Evolutionary conservation across 2,888 invertebrate species (phyloP).

Genomic region (Gymnosoma rotundatum): DNA sequence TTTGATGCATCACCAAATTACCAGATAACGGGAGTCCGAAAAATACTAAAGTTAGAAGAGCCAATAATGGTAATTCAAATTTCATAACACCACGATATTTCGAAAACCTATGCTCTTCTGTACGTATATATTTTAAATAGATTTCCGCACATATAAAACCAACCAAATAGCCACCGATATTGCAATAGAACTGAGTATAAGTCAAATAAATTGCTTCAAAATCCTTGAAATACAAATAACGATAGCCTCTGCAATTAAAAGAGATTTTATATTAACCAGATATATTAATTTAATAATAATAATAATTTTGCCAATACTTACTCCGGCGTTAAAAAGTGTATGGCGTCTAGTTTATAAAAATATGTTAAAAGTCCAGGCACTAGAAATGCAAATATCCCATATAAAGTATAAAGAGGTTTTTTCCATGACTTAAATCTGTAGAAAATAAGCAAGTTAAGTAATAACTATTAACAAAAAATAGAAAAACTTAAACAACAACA

Average conservation of each 20-base stretch:
- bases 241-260: slow-evolving; percentile 74
- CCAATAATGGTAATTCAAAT: slow-evolving; percentile 69
- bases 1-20: slow-evolving; percentile 76
- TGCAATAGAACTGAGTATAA: slow-evolving; percentile 78
- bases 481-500: too few species aligned
- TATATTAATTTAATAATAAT: neutral
- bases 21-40: slow-evolving; percentile 75
- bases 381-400: slow-evolving; percentile 34
- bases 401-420: slow-evolving; percentile 39
- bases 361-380: slow-evolving; percentile 74
- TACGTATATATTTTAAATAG: slow-evolving; percentile 36
- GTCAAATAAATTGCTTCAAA: slow-evolving; percentile 75
- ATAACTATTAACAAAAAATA: neutral
- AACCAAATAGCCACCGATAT: slow-evolving; percentile 77
- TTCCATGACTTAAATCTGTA: slow-evolving; percentile 33
- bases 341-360: slow-evolving; percentile 74
- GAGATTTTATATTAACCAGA: too few species aligned
- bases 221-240: slow-evolving; percentile 77
- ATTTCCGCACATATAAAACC: slow-evolving; percentile 71
- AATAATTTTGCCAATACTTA: slow-evolving; percentile 62
- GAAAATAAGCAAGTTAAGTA: neutral
- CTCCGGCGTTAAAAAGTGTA: slow-evolving; percentile 77
- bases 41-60: slow-evolving; percentile 68
- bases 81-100: slow-evolving; percentile 70
- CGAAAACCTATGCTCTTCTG: slow-evolving; percentile 11